Evolutionary conservation across 2,888 invertebrate species (phyloP), one percentile per base, ranked within the genome.

Genomic region (Drosophila putrida): DNA sequence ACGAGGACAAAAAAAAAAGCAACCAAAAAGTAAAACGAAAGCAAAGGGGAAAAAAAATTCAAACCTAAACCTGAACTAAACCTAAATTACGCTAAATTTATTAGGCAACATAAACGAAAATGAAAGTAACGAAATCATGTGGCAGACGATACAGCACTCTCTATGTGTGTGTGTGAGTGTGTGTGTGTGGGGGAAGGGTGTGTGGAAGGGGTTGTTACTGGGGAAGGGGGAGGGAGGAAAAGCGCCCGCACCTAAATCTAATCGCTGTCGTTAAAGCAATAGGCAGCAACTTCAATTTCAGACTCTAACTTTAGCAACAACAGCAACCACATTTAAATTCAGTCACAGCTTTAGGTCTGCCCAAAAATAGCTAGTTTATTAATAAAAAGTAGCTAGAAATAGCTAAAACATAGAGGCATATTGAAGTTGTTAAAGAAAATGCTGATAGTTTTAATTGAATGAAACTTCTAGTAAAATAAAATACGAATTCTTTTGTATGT

Each of bases 51-150:
- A 9, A 9, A 41, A 47, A n/a, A 68, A 58, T 20, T 25, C 31
- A 38, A 66, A 82, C 65, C 66, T 71, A 64, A 82, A 71, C 84
- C 81, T 71, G 70, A 78, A 81, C 82, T 68, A 82, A 85, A 82
- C 86, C 69, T 70, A 77, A 88, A 86, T 83, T 86, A 80, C 83
- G 83, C 67, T 71, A 86, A 88, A 83, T 88, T 88, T 88, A 88
- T 83, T 88, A 77, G 78, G 77, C 86, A 88, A 75, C 60, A 43
- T 58, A 50, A 69, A 61, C 69, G 28, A 65, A 84, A 75, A 78
- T 59, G 82, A 71, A 72, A 67, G 15, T 20, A 41, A 70, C 58
- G 25, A 75, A 79, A 70, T 61, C 65, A 61, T 75, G 68, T 61
- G 68, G 36, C n/a, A 36, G 36, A 36, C 36, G 36, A 11, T 64